phyloP scores from a whole-genome alignment of 2,888 invertebrate genomes.

The Phymatocera aterrima region DNA sequence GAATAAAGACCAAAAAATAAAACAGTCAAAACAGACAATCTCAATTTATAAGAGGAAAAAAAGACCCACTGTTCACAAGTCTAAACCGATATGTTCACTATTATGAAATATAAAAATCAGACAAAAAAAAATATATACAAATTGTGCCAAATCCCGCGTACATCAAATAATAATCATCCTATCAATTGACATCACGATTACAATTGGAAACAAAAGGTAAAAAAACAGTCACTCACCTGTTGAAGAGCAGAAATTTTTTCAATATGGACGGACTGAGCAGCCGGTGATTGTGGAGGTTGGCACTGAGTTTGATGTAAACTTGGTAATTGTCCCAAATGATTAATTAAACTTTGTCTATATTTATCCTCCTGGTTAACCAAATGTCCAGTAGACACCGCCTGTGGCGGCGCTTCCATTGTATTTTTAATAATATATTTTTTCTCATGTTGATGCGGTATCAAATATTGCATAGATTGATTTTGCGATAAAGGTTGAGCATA shows the following conservation, averaged over 20 bases:
- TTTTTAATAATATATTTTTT: conserved; percentile 81
- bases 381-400: conserved; percentile 58
- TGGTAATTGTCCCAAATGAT: conserved; percentile 64
- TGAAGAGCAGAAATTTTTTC: conserved; percentile 66
- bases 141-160: conserved; percentile 30
- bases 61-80: conserved; percentile 7
- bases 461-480: conserved; percentile 55
- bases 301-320: conserved; percentile 65
- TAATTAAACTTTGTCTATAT: conserved; percentile 66
- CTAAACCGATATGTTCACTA: not conserved
- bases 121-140: not conserved
- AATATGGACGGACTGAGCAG: conserved; percentile 64
- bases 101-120: too few species aligned
- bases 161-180: not conserved
- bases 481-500: conserved; percentile 64
- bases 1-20: not conserved
- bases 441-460: conserved; percentile 75
- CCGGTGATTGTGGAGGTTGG: conserved; percentile 66
- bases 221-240: conserved; percentile 61
- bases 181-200: not conserved
- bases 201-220: not conserved
- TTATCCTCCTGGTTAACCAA: conserved; percentile 74
- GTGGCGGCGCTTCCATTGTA: conserved; percentile 64
- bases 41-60: not conserved
- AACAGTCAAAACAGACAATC: not conserved